These are phyloP conservation scores for Phengaris alcon DNA, from an alignment of 2,888 invertebrate genomes.

Conservation along the genomic window DNA sequence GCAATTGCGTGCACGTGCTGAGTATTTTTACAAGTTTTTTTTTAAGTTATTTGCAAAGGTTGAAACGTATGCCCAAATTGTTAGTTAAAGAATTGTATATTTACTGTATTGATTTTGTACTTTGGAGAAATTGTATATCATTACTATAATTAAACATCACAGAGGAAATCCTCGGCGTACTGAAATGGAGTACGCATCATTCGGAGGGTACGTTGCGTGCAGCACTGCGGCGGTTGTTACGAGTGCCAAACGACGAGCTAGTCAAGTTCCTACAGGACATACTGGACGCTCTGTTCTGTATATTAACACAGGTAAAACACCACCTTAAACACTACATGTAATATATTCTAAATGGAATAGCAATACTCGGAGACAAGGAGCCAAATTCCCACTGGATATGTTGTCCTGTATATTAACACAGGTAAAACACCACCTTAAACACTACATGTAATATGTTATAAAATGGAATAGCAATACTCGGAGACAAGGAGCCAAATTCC, in stretches of 20 bases:
- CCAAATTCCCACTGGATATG: too few species aligned
- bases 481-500: too few species aligned
- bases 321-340: background rate
- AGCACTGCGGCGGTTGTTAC: conserved; percentile 86
- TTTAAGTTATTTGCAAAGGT: too few species aligned
- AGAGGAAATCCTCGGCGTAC: conserved; percentile 93
- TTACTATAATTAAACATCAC: conserved; percentile 33
- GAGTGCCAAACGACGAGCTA: conserved; percentile 94
- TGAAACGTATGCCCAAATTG: too few species aligned
- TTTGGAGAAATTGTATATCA: background rate
- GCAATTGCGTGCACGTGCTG: too few species aligned
- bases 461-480: background rate
- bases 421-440: conserved; percentile 45
- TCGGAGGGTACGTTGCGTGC: conserved; percentile 83
- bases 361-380: too few species aligned
- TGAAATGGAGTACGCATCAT: conserved; percentile 90
- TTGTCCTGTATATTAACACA: conserved; percentile 95
- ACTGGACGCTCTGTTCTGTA: conserved; percentile 95
- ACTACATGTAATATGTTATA: background rate
- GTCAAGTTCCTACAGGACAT: conserved; percentile 98
- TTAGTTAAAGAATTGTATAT: too few species aligned
- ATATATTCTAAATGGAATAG: background rate
- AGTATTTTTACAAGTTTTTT: too few species aligned
- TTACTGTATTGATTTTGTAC: too few species aligned
- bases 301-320: conserved; percentile 84